Conservation (phyloP, 1,140 invertebrate genomes). For the Drosophila rufa region DNA sequence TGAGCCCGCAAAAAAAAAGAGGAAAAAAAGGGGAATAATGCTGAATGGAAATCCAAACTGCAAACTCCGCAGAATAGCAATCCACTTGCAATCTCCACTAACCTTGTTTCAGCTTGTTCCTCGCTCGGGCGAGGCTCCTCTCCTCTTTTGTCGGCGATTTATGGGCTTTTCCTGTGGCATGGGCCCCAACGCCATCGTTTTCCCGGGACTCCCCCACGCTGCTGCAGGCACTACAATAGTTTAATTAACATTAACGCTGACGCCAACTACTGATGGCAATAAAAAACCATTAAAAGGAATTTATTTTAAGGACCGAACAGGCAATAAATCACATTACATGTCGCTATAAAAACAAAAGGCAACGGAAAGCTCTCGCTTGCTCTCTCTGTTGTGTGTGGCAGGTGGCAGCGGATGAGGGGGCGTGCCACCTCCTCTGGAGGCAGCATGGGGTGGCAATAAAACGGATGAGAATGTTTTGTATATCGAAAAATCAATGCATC, state of each 20-base stretch:
- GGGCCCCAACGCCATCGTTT: too few species aligned
- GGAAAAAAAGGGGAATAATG: not conserved
- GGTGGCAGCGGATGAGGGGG: constrained; percentile 45
- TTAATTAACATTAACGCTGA: constrained; percentile 83
- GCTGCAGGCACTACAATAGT: constrained; percentile 71
- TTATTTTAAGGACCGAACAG: constrained; percentile 81
- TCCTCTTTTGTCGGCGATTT: constrained; percentile 45
- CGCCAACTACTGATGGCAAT: constrained; percentile 78
- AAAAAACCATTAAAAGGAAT: constrained; percentile 83
- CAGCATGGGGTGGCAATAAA: constrained; percentile 48
- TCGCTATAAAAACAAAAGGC: constrained; percentile 76
- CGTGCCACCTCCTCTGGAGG: constrained; percentile 27
- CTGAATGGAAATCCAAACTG: constrained; percentile 51
- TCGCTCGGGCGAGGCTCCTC: not conserved
- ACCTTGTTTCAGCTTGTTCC: constrained; percentile 29
- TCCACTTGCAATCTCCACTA: constrained; percentile 48
- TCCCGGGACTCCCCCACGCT: not conserved
- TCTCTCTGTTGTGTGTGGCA: constrained; percentile 21
- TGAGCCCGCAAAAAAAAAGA: not conserved
- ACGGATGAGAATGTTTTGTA: constrained; percentile 73
- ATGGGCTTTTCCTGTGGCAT: constrained; percentile 37
- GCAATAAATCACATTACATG: constrained; percentile 82
- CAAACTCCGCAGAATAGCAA: constrained; percentile 45
- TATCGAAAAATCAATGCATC: constrained; percentile 79
- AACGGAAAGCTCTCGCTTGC: constrained; percentile 43